Percentiles rank a stretch among this genome's conserved stretches.
Conservation (phyloP, 2,113 vertebrate genomes). For the Scolopax mira region DNA sequence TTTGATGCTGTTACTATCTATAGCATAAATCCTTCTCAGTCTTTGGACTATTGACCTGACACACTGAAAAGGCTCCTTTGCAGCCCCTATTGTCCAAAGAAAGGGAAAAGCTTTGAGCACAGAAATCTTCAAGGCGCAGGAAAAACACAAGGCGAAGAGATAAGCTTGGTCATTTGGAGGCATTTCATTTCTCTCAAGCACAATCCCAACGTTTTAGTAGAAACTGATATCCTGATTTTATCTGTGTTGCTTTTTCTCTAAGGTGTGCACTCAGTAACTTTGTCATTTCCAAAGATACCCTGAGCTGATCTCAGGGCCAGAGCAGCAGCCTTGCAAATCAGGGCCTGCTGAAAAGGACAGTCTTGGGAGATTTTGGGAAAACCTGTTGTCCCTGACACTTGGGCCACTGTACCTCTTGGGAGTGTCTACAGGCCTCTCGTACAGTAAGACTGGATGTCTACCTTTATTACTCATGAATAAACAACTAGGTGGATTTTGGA, state of each 20-base stretch:
- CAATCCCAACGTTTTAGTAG: neutral
- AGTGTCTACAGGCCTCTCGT: neutral
- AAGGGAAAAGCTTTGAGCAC: slow-evolving; percentile 27
- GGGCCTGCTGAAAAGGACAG: neutral
- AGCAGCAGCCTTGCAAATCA: neutral
- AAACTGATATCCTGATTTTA: slow-evolving; percentile 13
- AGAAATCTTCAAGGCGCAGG: slow-evolving; percentile 21
- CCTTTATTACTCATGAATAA: neutral
- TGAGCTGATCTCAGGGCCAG: neutral
- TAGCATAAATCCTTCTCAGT: slow-evolving; percentile 58
- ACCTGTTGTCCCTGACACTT: neutral
- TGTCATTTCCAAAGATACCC: slow-evolving; percentile 7
- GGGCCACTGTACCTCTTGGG: neutral
- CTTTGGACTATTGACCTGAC: slow-evolving; percentile 39
- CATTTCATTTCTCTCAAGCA: slow-evolving; percentile 42
- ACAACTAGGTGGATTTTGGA: neutral
- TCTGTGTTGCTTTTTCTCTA: slow-evolving; percentile 30
- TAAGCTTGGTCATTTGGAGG: slow-evolving; percentile 28
- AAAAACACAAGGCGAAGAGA: slow-evolving; percentile 40
- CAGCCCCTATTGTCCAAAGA: slow-evolving; percentile 16
- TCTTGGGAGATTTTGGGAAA: neutral
- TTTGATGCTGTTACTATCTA: slow-evolving; percentile 60
- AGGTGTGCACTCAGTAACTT: neutral
- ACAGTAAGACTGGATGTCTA: neutral
- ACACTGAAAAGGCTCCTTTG: slow-evolving; percentile 46